phyloP scores from a whole-genome alignment of 2,113 vertebrate species.

The Phoenicopterus ruber region DNA sequence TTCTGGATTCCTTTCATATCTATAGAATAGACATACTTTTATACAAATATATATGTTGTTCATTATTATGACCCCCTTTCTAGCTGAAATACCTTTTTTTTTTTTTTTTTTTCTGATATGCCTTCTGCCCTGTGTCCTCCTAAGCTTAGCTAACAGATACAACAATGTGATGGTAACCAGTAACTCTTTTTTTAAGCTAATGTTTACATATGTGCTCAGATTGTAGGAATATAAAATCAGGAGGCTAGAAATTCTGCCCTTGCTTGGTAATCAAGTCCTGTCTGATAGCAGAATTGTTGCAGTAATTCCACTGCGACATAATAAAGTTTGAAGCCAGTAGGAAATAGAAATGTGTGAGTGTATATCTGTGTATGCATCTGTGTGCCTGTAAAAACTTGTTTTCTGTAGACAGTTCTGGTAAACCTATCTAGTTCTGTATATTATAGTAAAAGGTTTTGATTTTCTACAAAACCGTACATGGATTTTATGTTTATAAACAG shows the following conservation, averaged over 20 bases:
- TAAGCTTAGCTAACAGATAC: not conserved
- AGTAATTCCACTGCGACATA: not conserved
- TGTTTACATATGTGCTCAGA: not conserved
- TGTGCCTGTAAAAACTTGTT: not conserved
- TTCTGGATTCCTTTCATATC: not conserved
- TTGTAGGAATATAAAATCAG: not conserved
- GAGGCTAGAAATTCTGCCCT: not conserved
- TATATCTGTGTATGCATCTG: not conserved
- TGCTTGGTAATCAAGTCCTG: not conserved
- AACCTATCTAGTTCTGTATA: not conserved
- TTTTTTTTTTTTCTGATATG: not conserved
- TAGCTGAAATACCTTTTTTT: not conserved
- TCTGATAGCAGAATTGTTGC: not conserved
- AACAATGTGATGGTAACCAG: not conserved
- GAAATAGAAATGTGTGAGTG: not conserved
- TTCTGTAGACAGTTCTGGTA: not conserved
- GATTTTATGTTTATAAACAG: not conserved
- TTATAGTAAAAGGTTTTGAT: not conserved
- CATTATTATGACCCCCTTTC: not conserved
- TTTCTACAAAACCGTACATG: not conserved
- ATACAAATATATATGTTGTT: not conserved
- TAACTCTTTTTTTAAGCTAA: not conserved
- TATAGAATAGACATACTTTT: not conserved
- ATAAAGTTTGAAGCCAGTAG: not conserved
- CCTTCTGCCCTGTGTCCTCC: not conserved